Evolutionary conservation across 2,888 invertebrate species (phyloP), one percentile per base, ranked within the genome.

Genomic region (Plutella xylostella): DNA sequence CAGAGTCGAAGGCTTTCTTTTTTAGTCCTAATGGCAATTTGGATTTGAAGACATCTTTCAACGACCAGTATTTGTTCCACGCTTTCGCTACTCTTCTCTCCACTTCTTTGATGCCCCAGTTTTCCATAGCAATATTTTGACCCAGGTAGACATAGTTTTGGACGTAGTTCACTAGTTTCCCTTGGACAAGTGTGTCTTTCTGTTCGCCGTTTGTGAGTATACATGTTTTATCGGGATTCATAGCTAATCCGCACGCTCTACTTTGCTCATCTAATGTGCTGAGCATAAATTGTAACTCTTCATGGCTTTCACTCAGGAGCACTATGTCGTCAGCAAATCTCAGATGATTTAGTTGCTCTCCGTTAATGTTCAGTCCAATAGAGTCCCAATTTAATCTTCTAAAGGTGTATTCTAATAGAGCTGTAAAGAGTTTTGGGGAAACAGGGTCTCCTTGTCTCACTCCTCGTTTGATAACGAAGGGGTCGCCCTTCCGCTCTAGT

Each of bases 391-490:
- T 21, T 2, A 46, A 34, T 2, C 22, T 30, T 21, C 19, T 15
- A 17, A 48, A 18, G 11, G 46, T 20, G 6, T 20, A 41, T 25
- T 43, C 46, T 20, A 46, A 30, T 2, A 46, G 40, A 28, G 46
- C 49, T 30, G 43, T 45, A 30, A 49, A 46, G 1, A 48, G 30
- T 28, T 46, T 43, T 6, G 45, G 46, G 11, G 46, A 48, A 6
- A 48, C 38, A 4, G 44, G 42, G 15, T 44, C 37, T 1, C 46
- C 45, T 40, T 49, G 49, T 17, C 31, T 42, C 41, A 43, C 35
- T 4, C 43, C 43, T 18, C 45, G 34, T 9, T 22, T 14, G 19
- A 51, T 48, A 1, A 39, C 18, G 15, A 51, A 45, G n/a, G 9
- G 35, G 2, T 28, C 25, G 3, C 48, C 49, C 20, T n/a, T 21